These are phyloP conservation scores for Drosophila serrata DNA, from an alignment of 1,140 invertebrate genomes.

Conservation along the genomic window DNA sequence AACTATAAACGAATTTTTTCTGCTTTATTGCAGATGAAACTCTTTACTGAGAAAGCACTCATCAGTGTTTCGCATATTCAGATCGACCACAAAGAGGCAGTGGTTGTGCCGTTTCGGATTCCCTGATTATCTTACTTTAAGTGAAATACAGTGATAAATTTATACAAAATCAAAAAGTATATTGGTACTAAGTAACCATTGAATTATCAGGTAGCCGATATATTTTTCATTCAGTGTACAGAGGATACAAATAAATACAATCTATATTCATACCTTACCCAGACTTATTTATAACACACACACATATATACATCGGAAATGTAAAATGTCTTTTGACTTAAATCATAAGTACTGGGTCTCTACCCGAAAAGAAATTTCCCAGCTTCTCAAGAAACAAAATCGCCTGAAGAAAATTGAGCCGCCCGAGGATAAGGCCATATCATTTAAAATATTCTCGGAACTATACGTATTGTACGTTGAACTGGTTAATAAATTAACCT, in stretches of 20 bases:
- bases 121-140: constrained; percentile 50
- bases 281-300: constrained; percentile 8
- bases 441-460: constrained; percentile 74
- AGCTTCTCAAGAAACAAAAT: constrained; percentile 68
- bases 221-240: constrained; percentile 58
- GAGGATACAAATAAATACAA: constrained; percentile 37
- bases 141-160: constrained; percentile 39
- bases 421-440: constrained; percentile 54
- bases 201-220: constrained; percentile 43
- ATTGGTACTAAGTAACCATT: constrained; percentile 54
- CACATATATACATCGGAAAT: not conserved
- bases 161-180: constrained; percentile 35
- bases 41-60: constrained; percentile 87
- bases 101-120: constrained; percentile 91
- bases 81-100: constrained; percentile 91
- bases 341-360: constrained; percentile 73
- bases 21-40: constrained; percentile 87
- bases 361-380: constrained; percentile 60
- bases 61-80: constrained; percentile 88
- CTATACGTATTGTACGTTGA: constrained; percentile 76
- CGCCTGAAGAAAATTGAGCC: constrained; percentile 58
- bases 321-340: constrained; percentile 68
- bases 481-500: constrained; percentile 71
- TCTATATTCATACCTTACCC: constrained; percentile 21
- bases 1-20: no score